Conservation (phyloP, 1,140 invertebrate species). For the Lithobius niger region DNA sequence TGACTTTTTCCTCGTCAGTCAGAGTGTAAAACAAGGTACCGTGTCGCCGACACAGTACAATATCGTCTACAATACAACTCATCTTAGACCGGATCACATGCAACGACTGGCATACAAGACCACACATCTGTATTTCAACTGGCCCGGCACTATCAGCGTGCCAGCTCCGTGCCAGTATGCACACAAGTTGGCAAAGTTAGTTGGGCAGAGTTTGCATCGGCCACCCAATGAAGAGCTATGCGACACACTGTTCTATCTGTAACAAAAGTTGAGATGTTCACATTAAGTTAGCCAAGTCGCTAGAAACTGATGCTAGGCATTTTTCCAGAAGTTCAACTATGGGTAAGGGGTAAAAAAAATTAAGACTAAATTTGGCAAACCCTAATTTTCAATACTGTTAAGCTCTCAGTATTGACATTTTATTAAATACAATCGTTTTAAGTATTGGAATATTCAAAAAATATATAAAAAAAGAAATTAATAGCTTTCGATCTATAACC, state of each 20-base stretch:
- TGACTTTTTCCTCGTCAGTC: constrained; percentile 69
- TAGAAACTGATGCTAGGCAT: no score
- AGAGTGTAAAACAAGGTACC: constrained; percentile 59
- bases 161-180: constrained; percentile 10
- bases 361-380: no score
- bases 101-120: constrained; percentile 65
- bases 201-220: not conserved
- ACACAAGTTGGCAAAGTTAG: constrained; percentile 8
- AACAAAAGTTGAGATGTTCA: not conserved
- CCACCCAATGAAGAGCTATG: not conserved
- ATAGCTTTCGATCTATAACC: no score
- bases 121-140: constrained; percentile 73
- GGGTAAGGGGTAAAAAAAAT: no score
- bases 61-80: constrained; percentile 49
- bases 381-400: no score
- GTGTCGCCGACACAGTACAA: constrained; percentile 70
- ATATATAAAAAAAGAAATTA: no score
- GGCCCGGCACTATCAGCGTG: constrained; percentile 27
- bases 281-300: no score
- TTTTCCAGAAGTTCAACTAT: no score
- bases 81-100: constrained; percentile 46
- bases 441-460: no score
- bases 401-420: no score
- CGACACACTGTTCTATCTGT: constrained; percentile 7
- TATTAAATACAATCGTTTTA: no score